A percentile compares a stretch with the other conserved stretches of the same genome.
phyloP scores from a whole-genome alignment of 2,113 vertebrate species.

The Prietella phreatophila region DNA sequence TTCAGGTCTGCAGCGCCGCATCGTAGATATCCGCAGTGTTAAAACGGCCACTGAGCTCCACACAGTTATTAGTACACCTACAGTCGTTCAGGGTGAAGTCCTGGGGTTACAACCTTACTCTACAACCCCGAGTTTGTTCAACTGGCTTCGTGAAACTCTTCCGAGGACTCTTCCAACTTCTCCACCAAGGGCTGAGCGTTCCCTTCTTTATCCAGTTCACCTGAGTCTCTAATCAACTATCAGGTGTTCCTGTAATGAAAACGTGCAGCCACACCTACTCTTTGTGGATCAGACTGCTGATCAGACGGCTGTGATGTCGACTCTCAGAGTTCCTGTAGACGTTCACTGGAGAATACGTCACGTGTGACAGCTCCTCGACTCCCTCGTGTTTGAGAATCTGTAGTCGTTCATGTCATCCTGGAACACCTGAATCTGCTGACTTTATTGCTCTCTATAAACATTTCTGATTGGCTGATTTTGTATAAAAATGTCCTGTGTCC shows the following conservation, averaged over 20 bases:
- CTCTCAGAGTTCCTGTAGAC: background rate
- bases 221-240: background rate
- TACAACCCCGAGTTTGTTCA: too few relatives aligned
- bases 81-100: too few relatives aligned
- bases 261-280: too few relatives aligned
- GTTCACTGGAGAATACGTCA: background rate
- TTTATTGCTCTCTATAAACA: background rate
- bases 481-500: background rate
- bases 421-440: background rate
- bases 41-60: too few relatives aligned
- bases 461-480: background rate
- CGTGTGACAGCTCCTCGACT: background rate
- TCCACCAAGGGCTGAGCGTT: background rate
- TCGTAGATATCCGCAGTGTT: too few relatives aligned
- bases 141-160: too few relatives aligned
- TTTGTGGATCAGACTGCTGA: background rate
- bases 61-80: background rate
- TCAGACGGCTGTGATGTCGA: background rate
- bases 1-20: too few relatives aligned
- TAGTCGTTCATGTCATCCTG: background rate
- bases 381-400: background rate
- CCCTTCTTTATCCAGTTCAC: background rate
- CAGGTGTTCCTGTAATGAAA: background rate
- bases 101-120: too few relatives aligned
- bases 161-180: background rate